Base-by-base conservation (phyloP, 2,888 invertebrate genomes). In the Cephus nigrinus region DNA sequence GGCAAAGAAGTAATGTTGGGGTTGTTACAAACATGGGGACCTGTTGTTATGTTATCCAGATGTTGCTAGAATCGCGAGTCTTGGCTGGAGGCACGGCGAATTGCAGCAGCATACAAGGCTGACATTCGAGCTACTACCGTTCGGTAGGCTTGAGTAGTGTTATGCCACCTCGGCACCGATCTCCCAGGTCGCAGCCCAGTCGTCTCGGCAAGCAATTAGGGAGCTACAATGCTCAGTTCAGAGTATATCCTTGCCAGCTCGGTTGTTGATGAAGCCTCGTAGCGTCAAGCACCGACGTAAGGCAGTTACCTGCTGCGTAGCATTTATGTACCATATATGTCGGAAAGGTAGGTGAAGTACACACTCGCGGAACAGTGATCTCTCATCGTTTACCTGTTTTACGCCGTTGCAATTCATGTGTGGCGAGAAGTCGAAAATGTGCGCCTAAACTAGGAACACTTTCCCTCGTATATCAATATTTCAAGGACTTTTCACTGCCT, bases 301-400 rank as follows among this genome's bases (percentile, higher is more conserved):
- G 85, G 89, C 90, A 90, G 90, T 90, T 88, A 89, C 87, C 89
- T 88, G 90, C 91, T 89, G 88, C 90, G 82, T 88, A 90, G 89
- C 90, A 91, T 91, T 91, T 91, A 91, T 91, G 91, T 89, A 89
- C 90, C 88, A 89, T 90, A 88, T 89, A 87, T 91, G 90, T 91
- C 90, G 82, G 88, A 90, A 89, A 90, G 91, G 91, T 91, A 88
- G 85, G 88, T 87, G 84, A 83, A 80, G 75, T 31, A 69, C 75
- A 74, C 31, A 32, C 35, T 36, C 75, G 72, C 75, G 75, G 35
- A 32, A 71, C 9, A 71, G 33, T n/a, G 33, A 71, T 71, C 55
- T 55, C 55, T 55, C 55, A 55, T 55, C 55, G 55, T 55, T 23
- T 55, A 55, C 55, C 55, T 55, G 23, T 55, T 55, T 55, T 55